phyloP scores from a whole-genome alignment of 2,888 invertebrate genomes.

The Periphyllus acericola region DNA sequence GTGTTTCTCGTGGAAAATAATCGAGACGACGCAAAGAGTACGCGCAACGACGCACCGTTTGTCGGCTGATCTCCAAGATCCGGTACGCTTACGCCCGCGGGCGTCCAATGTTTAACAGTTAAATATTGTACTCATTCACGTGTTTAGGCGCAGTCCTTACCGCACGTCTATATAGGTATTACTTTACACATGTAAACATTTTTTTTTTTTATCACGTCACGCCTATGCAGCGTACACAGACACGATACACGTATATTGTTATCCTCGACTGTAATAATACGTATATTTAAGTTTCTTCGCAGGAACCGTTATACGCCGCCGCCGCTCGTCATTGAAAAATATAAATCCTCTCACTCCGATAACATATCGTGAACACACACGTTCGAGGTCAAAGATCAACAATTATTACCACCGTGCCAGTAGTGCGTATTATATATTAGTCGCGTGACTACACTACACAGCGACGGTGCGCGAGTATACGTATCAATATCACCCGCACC shows the following conservation, averaged over 20 bases:
- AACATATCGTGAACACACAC: background rate
- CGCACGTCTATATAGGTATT: too few species aligned
- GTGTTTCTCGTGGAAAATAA: too few species aligned
- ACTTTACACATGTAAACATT: too few species aligned
- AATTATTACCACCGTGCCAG: constrained; percentile 18
- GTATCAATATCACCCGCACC: too few species aligned
- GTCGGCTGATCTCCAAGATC: background rate
- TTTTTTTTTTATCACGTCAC: background rate
- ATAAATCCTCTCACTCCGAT: constrained; percentile 36
- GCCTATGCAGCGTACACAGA: background rate
- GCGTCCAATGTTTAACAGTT: background rate
- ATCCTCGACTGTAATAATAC: background rate
- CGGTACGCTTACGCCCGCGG: background rate
- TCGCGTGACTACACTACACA: background rate
- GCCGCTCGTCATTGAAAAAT: constrained; percentile 24
- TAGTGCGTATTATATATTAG: too few species aligned
- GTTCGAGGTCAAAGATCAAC: constrained; percentile 36
- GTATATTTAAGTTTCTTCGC: background rate
- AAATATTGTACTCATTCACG: too few species aligned
- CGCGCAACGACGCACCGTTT: background rate
- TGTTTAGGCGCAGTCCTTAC: too few species aligned
- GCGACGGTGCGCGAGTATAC: background rate
- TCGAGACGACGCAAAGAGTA: too few species aligned
- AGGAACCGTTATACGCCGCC: constrained; percentile 38
- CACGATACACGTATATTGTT: too few species aligned